Evolutionary conservation across 2,113 vertebrate species (phyloP).

Genomic region (Atractosteus spatula): DNA sequence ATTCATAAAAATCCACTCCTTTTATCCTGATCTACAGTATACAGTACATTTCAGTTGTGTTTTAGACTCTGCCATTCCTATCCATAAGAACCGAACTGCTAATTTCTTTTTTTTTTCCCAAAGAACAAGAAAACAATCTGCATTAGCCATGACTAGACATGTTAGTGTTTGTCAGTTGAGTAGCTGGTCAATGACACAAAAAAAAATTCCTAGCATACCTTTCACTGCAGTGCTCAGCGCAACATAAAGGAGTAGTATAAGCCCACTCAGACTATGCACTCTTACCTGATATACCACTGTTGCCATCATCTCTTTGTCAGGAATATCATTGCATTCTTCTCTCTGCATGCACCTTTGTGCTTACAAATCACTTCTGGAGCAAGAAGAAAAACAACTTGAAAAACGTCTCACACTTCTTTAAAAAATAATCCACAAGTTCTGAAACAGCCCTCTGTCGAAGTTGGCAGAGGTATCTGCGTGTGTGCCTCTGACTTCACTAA

Average conservation of each 20-base stretch:
- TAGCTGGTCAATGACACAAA: background rate
- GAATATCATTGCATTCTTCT: conserved; percentile 22
- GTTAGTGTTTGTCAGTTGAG: conserved; percentile 13
- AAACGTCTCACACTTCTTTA: background rate
- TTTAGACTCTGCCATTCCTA: too few relatives aligned
- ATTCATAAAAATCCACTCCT: too few relatives aligned
- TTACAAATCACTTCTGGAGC: background rate
- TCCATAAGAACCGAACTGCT: too few relatives aligned
- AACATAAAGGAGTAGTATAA: background rate
- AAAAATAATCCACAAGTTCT: background rate
- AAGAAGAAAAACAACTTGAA: background rate
- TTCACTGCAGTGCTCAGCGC: background rate
- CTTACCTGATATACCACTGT: conserved; percentile 74
- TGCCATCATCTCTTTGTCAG: conserved; percentile 58
- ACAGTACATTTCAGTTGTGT: too few relatives aligned
- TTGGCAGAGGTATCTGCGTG: background rate
- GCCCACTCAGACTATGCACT: background rate
- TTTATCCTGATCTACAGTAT: too few relatives aligned
- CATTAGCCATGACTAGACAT: background rate
- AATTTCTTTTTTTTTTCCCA: too few relatives aligned
- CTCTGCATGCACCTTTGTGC: conserved; percentile 30
- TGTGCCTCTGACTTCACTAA: conserved; percentile 37
- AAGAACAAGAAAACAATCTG: conserved; percentile 11
- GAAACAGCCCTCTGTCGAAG: background rate
- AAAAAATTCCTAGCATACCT: conserved; percentile 31